Base-by-base conservation (phyloP, 2,797 vertebrate genomes). In the Cephalopachus bancanus region DNA sequence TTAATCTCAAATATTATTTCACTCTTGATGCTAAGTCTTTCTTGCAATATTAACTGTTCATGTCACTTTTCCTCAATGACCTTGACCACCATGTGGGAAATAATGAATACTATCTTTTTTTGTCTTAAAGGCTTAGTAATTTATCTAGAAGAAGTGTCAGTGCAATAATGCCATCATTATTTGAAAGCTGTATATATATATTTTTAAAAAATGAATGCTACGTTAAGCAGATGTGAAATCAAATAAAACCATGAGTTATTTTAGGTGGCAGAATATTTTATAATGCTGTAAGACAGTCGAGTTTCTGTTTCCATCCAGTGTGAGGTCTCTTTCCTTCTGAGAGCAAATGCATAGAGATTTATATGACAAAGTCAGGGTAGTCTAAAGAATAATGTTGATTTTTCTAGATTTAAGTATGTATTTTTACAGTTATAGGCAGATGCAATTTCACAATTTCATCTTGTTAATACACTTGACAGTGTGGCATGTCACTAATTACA, bases 1-100 rank as follows among this genome's bases (percentile, higher is more conserved):
- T 69, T 44, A 44, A 75, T 95, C 59, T 97, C 78, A 97, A 97
- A 95, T 92, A 96, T 94, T 94, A 97, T 92, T 97, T 95, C 62
- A 89, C 85, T 87, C 92, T 71, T 80, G 65, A 91, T 96, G 12
- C 37, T 59, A 72, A 93, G 24, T 83, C 53, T 92, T 93, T 72
- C 49, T 17, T 92, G 16, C 44, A 95, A 64, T 83, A 90, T 93
- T 93, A 95, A 93, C 71, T 96, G n/a, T 93, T 93, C 67, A 44
- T 55, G 79, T 17, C 57, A 30, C 51, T 96, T 97, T 79, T 71
- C 30, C 33, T 92, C 51, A 75, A 16, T 96, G 88, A 96, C 92
- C 94, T 97, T 96, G 84, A 60, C 37, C 22, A 94, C 71, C 26
- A 26, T 84, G 49, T 93, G 55, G 15, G 30, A 81, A 95, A 95